These are phyloP conservation scores for Psittacula echo DNA, from an alignment of 2,797 vertebrate species.

Conservation along the genomic window DNA sequence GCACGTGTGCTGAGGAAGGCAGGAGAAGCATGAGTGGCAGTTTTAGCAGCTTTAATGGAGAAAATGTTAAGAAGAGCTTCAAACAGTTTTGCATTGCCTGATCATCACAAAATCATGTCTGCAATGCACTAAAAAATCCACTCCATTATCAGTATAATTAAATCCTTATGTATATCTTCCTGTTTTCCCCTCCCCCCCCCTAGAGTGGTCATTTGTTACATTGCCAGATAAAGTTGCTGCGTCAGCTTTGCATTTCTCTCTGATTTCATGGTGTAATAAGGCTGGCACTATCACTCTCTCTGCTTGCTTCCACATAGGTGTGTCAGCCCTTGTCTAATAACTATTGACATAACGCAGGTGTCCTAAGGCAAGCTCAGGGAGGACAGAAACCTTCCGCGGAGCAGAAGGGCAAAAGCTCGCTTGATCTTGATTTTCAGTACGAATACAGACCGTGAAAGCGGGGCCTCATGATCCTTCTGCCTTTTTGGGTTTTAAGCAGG, in stretches of 20 bases:
- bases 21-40: neutral
- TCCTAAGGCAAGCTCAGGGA: too few relatives aligned
- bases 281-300: neutral
- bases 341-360: neutral
- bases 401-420: too few relatives aligned
- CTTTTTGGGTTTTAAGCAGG: too few relatives aligned
- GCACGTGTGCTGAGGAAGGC: neutral
- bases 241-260: neutral
- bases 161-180: neutral
- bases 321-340: neutral
- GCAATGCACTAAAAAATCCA: neutral
- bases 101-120: neutral
- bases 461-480: too few relatives aligned
- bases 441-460: too few relatives aligned
- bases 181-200: neutral
- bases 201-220: neutral
- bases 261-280: neutral
- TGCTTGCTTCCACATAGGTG: neutral
- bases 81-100: neutral
- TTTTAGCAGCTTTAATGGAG: neutral
- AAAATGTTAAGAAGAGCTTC: neutral
- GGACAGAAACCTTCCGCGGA: too few relatives aligned
- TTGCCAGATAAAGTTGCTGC: neutral
- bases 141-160: neutral
- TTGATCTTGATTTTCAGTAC: too few relatives aligned